These are phyloP conservation scores for Luffia ferchaultella DNA, from an alignment of 2,888 invertebrate genomes.

Conservation along the genomic window DNA sequence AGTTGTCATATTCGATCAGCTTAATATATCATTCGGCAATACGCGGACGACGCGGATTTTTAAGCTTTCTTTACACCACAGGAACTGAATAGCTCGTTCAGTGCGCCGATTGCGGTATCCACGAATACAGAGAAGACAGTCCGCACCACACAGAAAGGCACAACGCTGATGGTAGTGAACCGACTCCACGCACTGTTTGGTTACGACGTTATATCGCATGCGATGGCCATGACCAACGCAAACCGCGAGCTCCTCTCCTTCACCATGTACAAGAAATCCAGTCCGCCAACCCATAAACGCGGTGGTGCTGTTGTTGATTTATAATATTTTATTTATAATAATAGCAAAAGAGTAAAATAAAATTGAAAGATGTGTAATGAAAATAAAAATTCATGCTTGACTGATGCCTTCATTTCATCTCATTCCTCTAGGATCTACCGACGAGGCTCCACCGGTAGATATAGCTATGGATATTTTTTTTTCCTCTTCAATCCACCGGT, in stretches of 20 bases:
- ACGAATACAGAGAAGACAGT: conserved; percentile 42
- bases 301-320: conserved; percentile 8
- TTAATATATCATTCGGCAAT: no score
- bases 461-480: no score
- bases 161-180: conserved; percentile 53
- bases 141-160: conserved; percentile 44
- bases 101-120: conserved; percentile 34
- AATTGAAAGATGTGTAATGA: neutral
- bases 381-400: neutral
- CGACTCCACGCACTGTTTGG: conserved; percentile 52
- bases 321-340: no score
- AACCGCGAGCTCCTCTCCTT: conserved; percentile 56
- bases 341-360: neutral
- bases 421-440: no score
- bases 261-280: conserved; percentile 55
- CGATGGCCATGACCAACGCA: conserved; percentile 59
- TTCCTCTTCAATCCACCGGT: no score
- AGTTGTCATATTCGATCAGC: no score
- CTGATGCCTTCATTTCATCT: no score
- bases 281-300: conserved; percentile 27
- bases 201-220: conserved; percentile 56
- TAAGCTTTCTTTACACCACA: no score
- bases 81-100: conserved; percentile 50
- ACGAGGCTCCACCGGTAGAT: no score
- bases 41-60: no score